Conservation (phyloP, 2,888 invertebrate species). For the Bibio marci region DNA sequence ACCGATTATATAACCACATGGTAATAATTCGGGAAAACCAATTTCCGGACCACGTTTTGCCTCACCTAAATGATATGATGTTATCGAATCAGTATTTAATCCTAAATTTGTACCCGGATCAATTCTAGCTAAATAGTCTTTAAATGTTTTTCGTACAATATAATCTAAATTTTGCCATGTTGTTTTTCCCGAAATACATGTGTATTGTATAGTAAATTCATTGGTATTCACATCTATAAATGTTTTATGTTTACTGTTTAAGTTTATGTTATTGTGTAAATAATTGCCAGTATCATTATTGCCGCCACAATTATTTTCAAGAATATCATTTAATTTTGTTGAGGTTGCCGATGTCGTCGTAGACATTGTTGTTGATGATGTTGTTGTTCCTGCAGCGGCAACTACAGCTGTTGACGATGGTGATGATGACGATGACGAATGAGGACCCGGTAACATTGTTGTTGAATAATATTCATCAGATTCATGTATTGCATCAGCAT, state of each 20-base stretch:
- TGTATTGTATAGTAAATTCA: slow-evolving; percentile 70
- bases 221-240: slow-evolving; percentile 42
- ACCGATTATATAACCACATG: slow-evolving; percentile 85
- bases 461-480: slow-evolving; percentile 40
- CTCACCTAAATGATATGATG: slow-evolving; percentile 87
- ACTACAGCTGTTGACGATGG: slow-evolving; percentile 25
- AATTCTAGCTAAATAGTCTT: slow-evolving; percentile 82
- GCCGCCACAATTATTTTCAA: slow-evolving; percentile 14
- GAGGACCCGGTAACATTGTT: slow-evolving; percentile 40
- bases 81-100: slow-evolving; percentile 68
- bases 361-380: background rate
- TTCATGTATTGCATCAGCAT: slow-evolving; percentile 46
- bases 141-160: slow-evolving; percentile 79
- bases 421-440: slow-evolving; percentile 27
- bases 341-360: background rate
- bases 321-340: slow-evolving; percentile 6
- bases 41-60: slow-evolving; percentile 64
- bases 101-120: slow-evolving; percentile 86
- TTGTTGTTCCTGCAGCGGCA: background rate
- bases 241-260: slow-evolving; percentile 31
- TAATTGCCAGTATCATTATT: slow-evolving; percentile 27
- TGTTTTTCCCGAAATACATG: slow-evolving; percentile 81
- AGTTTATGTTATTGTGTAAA: too few relatives aligned
- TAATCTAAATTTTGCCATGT: slow-evolving; percentile 92
- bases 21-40: slow-evolving; percentile 74